Percentiles rank a stretch among this genome's conserved stretches.
Evolutionary conservation across 2,113 vertebrate genomes (phyloP).

Genomic region (Corydoras sp.): DNA sequence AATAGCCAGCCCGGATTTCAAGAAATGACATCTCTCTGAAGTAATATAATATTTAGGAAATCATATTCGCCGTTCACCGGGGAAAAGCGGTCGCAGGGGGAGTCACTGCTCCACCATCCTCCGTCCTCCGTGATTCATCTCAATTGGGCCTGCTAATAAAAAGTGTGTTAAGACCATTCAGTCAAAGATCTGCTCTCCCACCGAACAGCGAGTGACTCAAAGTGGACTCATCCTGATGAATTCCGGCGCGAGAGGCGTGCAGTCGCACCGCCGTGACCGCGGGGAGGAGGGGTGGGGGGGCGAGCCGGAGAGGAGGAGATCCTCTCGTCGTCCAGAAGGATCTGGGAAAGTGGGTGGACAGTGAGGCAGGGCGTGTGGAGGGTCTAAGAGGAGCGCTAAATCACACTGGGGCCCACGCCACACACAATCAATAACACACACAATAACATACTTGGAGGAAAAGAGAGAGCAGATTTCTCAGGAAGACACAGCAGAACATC

Average conservation of each 20-base stretch:
- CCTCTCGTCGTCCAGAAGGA: slow-evolving; percentile 36
- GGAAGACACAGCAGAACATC: slow-evolving; percentile 6
- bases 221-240: slow-evolving; percentile 32
- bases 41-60: too few relatives aligned
- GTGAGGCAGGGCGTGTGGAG: slow-evolving; percentile 48
- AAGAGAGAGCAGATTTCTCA: slow-evolving; percentile 18
- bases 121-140: slow-evolving; percentile 5
- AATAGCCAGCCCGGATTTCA: too few relatives aligned
- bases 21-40: too few relatives aligned
- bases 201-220: slow-evolving; percentile 19
- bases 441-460: slow-evolving; percentile 7
- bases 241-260: slow-evolving; percentile 22
- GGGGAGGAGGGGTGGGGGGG: slow-evolving; percentile 22
- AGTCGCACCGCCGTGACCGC: slow-evolving; percentile 22
- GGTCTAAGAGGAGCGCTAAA: slow-evolving; percentile 58
- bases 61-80: too few relatives aligned
- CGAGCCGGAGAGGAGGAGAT: slow-evolving; percentile 27
- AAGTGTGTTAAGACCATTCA: neutral
- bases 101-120: neutral
- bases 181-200: slow-evolving; percentile 7
- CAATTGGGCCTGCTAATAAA: slow-evolving; percentile 1
- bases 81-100: too few relatives aligned
- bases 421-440: slow-evolving; percentile 61
- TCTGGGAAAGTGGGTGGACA: slow-evolving; percentile 57
- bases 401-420: slow-evolving; percentile 58